Conservation (phyloP, 2,888 invertebrate species). For the Deilephila elpenor region DNA sequence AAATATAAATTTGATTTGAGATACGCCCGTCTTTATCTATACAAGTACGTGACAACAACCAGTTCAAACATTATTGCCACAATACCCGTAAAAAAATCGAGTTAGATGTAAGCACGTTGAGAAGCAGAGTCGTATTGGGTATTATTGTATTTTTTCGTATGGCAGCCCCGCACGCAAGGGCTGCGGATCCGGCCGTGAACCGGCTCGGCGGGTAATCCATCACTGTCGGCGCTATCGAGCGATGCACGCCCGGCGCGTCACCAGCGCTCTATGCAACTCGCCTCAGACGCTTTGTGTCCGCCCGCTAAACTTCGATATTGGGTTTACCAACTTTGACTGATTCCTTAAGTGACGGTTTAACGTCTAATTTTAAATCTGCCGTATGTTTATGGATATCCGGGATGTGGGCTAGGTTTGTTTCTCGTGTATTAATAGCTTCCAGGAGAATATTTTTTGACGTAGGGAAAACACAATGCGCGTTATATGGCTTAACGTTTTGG, state of each 20-base stretch:
- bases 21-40: too few species aligned
- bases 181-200: slow-evolving; percentile 64
- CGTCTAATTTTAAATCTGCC: slow-evolving; percentile 56
- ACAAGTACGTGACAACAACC: not conserved
- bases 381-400: slow-evolving; percentile 49
- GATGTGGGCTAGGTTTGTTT: slow-evolving; percentile 15
- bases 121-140: slow-evolving; percentile 16
- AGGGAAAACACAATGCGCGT: not conserved
- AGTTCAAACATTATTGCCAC: not conserved
- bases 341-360: slow-evolving; percentile 62
- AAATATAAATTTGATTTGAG: too few species aligned
- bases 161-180: slow-evolving; percentile 40
- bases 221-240: slow-evolving; percentile 78
- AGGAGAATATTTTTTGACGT: not conserved
- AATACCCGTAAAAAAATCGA: not conserved
- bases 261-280: slow-evolving; percentile 55
- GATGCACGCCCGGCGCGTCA: slow-evolving; percentile 71
- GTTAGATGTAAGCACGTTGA: slow-evolving; percentile 10
- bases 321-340: slow-evolving; percentile 79
- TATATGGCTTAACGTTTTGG: too few species aligned
- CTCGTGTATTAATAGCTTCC: not conserved
- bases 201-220: slow-evolving; percentile 75
- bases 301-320: slow-evolving; percentile 78
- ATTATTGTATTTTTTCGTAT: slow-evolving; percentile 23
- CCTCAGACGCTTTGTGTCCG: slow-evolving; percentile 47